These are phyloP conservation scores for Laterallus jamaicensis DNA, from an alignment of 2,113 vertebrate species.

Conservation along the genomic window DNA sequence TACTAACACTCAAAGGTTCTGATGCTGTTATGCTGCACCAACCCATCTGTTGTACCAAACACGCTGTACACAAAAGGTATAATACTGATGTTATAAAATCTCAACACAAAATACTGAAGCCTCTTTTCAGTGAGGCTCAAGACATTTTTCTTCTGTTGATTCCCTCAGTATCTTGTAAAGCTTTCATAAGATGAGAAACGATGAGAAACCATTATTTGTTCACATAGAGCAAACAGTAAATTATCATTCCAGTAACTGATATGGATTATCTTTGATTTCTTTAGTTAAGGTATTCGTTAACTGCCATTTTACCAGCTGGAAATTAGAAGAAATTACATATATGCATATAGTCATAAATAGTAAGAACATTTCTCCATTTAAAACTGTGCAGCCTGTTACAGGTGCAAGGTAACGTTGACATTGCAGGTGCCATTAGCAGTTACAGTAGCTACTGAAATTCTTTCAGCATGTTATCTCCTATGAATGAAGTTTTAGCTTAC, in stretches of 20 bases:
- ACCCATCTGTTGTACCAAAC: not conserved
- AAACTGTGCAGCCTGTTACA: not conserved
- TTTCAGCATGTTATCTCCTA: not conserved
- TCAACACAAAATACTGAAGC: not conserved
- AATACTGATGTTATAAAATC: not conserved
- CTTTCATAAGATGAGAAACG: not conserved
- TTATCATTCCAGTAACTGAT: not conserved
- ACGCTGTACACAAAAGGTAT: not conserved
- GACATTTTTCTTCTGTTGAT: not conserved
- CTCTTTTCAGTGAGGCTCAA: not conserved
- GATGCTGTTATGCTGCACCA: not conserved
- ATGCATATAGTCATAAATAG: not conserved
- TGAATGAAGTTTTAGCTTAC: not conserved
- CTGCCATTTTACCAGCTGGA: not conserved
- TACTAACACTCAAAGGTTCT: not conserved
- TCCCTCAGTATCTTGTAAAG: not conserved
- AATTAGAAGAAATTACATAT: slow-evolving; percentile 22
- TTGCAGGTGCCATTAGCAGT: not conserved
- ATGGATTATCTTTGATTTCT: slow-evolving; percentile 12
- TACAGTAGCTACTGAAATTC: not conserved
- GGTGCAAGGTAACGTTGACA: not conserved
- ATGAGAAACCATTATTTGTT: not conserved
- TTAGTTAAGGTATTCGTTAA: slow-evolving; percentile 9
- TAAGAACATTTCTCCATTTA: not conserved
- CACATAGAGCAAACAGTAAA: not conserved